These are phyloP conservation scores for Buceros bicornis DNA, from an alignment of 2,797 vertebrate genomes.

Conservation along the genomic window DNA sequence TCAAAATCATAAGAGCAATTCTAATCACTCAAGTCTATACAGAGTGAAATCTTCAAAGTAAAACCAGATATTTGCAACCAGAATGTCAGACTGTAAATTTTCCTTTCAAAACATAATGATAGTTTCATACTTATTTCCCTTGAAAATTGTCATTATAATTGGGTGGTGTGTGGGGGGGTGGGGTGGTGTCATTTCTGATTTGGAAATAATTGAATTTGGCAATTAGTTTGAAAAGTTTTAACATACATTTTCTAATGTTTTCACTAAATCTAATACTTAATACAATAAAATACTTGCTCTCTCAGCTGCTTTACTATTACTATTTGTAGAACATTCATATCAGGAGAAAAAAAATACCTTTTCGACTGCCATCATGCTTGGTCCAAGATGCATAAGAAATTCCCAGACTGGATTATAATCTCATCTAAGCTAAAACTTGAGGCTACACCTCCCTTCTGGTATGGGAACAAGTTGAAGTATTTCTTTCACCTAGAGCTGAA, in stretches of 20 bases:
- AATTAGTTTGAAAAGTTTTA: background rate
- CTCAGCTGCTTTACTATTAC: background rate
- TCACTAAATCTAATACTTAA: background rate
- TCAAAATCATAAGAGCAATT: background rate
- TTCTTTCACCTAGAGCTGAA: background rate
- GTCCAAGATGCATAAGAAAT: background rate
- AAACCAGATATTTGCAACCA: background rate
- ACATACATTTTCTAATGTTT: accelerated
- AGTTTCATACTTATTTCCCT: background rate
- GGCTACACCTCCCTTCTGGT: background rate
- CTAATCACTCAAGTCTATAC: accelerated
- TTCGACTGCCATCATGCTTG: background rate
- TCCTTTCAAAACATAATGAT: background rate
- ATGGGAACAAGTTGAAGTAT: background rate
- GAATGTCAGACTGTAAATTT: background rate
- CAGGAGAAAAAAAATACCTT: background rate
- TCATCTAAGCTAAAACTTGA: background rate
- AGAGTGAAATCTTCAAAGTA: background rate
- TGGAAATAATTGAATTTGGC: background rate
- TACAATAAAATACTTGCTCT: background rate
- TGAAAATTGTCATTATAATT: background rate
- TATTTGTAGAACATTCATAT: background rate
- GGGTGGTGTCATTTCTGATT: background rate
- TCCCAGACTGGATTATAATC: accelerated
- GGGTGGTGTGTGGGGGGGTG: no score